A percentile compares a stretch with the other conserved stretches of the same genome.
Evolutionary conservation across 1,140 invertebrate species (phyloP).

Genomic region (Drosophila tristis): DNA sequence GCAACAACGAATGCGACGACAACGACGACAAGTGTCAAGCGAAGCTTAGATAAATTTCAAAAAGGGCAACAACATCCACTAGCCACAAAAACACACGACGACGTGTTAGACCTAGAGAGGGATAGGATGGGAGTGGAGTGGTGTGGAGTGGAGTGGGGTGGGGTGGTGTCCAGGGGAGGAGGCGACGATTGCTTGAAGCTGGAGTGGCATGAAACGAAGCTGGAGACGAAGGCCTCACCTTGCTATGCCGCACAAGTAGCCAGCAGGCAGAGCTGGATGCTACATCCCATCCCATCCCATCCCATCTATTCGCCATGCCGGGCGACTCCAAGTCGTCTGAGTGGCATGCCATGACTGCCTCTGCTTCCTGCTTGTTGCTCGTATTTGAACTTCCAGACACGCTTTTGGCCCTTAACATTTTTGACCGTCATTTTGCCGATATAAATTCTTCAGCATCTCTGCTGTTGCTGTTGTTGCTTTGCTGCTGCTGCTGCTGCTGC

Average conservation of each 20-base stretch:
- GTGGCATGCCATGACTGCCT: slow-evolving; percentile 59
- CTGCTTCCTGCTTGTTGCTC: slow-evolving; percentile 56
- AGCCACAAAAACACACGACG: slow-evolving; percentile 8
- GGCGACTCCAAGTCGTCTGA: slow-evolving; percentile 24
- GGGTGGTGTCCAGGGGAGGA: slow-evolving; percentile 24
- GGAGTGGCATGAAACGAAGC: slow-evolving; percentile 37
- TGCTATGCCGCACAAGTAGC: slow-evolving; percentile 78
- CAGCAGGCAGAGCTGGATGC: slow-evolving; percentile 44
- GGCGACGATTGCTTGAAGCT: slow-evolving; percentile 30
- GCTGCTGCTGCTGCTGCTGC: slow-evolving; percentile 4
- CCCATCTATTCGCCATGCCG: slow-evolving; percentile 15
- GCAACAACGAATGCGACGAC: slow-evolving; percentile 26
- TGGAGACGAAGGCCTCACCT: slow-evolving; percentile 55
- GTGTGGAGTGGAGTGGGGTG: slow-evolving; percentile 2
- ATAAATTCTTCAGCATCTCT: slow-evolving; percentile 71
- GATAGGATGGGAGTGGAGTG: neutral
- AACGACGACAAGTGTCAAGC: slow-evolving; percentile 78
- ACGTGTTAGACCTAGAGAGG: slow-evolving; percentile 24
- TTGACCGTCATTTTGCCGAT: slow-evolving; percentile 81
- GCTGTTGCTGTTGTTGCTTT: neutral
- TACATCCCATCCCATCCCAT: slow-evolving; percentile 18
- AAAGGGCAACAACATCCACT: slow-evolving; percentile 73
- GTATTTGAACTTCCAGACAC: slow-evolving; percentile 81
- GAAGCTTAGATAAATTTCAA: slow-evolving; percentile 82
- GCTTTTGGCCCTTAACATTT: slow-evolving; percentile 83